Percentiles rank a stretch among this genome's conserved stretches.
Conservation (phyloP, 2,888 invertebrate genomes). For the Cordilura impudica region DNA sequence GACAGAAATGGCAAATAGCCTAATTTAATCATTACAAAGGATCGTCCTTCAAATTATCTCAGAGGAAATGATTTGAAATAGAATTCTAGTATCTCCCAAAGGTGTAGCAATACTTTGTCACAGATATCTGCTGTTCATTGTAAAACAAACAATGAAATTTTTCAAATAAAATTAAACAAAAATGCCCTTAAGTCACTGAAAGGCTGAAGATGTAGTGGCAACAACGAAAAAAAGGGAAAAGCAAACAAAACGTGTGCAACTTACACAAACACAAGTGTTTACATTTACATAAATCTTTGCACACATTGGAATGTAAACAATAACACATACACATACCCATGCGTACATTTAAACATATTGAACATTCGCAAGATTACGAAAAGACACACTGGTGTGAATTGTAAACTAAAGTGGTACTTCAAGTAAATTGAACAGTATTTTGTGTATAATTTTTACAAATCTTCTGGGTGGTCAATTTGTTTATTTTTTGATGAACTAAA, state of each 20-base stretch:
- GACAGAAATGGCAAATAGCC: not conserved
- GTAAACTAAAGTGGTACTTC: too few relatives aligned
- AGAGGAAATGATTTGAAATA: not conserved
- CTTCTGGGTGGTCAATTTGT: too few relatives aligned
- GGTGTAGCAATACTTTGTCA: not conserved
- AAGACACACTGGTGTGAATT: too few relatives aligned
- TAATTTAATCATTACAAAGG: not conserved
- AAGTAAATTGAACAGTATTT: too few relatives aligned
- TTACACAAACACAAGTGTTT: slow-evolving; percentile 22
- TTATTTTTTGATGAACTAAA: too few relatives aligned
- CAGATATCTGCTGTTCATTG: not conserved
- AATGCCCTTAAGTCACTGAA: not conserved
- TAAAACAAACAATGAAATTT: not conserved
- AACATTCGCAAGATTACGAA: too few relatives aligned
- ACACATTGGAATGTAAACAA: not conserved
- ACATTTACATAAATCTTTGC: slow-evolving; percentile 14
- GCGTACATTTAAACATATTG: too few relatives aligned
- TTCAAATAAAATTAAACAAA: not conserved
- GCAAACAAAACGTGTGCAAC: not conserved
- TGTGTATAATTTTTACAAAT: too few relatives aligned
- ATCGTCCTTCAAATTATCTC: not conserved
- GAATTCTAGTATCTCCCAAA: not conserved
- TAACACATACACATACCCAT: not conserved
- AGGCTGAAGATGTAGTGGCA: not conserved
- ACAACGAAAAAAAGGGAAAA: not conserved